Percentiles rank a stretch among this genome's conserved stretches.
These are phyloP conservation scores for Arbacia lixula DNA, from an alignment of 53 echinoderm and acorn worm species.

Conservation along the genomic window DNA sequence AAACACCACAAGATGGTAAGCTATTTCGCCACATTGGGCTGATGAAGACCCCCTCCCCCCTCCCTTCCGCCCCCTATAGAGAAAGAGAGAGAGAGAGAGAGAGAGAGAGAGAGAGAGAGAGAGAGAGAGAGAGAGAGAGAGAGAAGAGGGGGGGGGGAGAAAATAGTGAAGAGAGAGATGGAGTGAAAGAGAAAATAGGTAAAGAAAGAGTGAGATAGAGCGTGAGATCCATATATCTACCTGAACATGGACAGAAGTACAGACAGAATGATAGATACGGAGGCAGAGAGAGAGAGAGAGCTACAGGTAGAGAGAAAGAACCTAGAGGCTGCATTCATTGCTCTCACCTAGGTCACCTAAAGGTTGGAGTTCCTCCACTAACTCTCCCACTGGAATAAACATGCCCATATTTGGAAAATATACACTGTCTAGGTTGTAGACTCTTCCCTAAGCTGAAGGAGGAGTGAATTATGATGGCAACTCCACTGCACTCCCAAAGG, in stretches of 20 bases:
- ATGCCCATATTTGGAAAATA: conserved; percentile 49
- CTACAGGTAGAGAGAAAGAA: conserved; percentile 11
- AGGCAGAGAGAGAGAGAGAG: not conserved
- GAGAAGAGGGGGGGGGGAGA: not conserved
- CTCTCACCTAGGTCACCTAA: conserved; percentile 9
- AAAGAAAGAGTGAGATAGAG: not conserved
- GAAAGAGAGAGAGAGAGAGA: not conserved
- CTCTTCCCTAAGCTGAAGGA: not conserved
- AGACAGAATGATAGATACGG: not conserved
- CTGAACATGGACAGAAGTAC: not conserved
- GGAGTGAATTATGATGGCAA: too few relatives aligned
- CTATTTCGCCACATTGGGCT: too few relatives aligned
- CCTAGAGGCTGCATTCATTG: not conserved
- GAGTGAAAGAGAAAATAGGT: not conserved
- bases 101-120: too few relatives aligned
- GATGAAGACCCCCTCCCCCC: too few relatives aligned
- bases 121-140: not conserved
- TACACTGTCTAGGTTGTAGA: conserved; percentile 31
- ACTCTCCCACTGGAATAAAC: conserved; percentile 31
- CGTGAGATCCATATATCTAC: not conserved
- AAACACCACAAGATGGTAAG: too few relatives aligned
- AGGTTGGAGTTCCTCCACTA: conserved; percentile 6
- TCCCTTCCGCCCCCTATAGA: too few relatives aligned
- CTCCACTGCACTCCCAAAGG: too few relatives aligned
- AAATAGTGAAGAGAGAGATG: not conserved